Percentiles rank a stretch among this genome's conserved stretches.
phyloP scores from a whole-genome alignment of 2,888 invertebrate genomes.

The Phengaris arion region DNA sequence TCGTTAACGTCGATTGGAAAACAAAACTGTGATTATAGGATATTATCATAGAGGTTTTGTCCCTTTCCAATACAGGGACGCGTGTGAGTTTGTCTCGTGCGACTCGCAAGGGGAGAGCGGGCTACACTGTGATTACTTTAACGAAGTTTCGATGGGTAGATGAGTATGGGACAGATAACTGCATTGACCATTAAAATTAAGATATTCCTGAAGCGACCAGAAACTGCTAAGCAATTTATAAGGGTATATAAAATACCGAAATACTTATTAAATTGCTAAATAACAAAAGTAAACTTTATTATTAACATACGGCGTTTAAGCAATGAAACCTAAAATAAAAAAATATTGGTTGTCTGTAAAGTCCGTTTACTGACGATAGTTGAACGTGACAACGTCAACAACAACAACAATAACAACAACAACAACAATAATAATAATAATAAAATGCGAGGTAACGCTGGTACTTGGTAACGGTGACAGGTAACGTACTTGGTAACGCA shows the following conservation, averaged over 20 bases:
- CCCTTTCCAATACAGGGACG: conserved; percentile 49
- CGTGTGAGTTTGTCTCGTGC: conserved; percentile 54
- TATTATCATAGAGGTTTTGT: conserved; percentile 61
- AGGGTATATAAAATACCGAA: neutral
- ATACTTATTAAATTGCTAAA: neutral
- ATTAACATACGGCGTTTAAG: no score
- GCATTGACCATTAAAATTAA: conserved; percentile 28
- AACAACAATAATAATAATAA: no score
- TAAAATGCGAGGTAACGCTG: no score
- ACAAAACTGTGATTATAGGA: conserved; percentile 84
- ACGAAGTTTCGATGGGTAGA: conserved; percentile 76
- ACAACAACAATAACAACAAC: no score
- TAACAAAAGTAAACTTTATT: no score
- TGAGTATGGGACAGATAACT: conserved; percentile 38
- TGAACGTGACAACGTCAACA: no score
- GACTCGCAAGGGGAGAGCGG: conserved; percentile 56
- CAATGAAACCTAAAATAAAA: no score
- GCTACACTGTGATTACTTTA: conserved; percentile 75
- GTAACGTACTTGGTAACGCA: no score
- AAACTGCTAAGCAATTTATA: neutral
- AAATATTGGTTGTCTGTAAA: no score
- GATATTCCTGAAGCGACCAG: neutral
- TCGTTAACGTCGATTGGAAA: conserved; percentile 83
- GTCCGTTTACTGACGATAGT: no score
- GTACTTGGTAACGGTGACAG: no score